Evolutionary conservation across 2,888 invertebrate species (phyloP), one percentile per base, ranked within the genome.

Genomic region (Ptilodon capucinus): DNA sequence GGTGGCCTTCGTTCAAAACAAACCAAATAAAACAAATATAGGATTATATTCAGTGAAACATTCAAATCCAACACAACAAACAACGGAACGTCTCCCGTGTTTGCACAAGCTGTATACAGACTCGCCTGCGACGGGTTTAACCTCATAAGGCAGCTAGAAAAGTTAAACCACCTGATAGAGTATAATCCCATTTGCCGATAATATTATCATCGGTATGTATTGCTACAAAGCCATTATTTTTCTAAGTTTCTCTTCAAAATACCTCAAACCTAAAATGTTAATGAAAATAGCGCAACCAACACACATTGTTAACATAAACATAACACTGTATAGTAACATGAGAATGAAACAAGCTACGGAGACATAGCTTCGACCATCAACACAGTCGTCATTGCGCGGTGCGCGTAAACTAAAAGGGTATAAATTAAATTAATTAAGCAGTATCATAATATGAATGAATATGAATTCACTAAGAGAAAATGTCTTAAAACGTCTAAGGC

Each of bases 1-100:
- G 74, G 64, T 64, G 58, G 52, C 45, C 53, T 47, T 57, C 50
- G 58, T 69, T 59, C 57, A 88, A 89, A 90, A 82, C 69, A 90
- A 87, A 89, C 85, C 81, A 87, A 81, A 79, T 77, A 81, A 84
- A 89, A 90, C 90, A 90, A 90, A 90, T 89, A 89, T 87, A 90
- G 88, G 89, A 90, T 90, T 90, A 90, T 90, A 90, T 90, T 90
- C 83, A 89, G 80, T 83, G 86, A 87, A 89, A 90, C 87, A 86
- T 86, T 88, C 73, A 84, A 86, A 84, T 82, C 85, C 86, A 86
- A 85, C 82, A 81, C 73, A 76, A 77, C 79, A 83, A 81, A 83
- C 84, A 75, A 76, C 71, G 81, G 81, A 74, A 64, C 73, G 71
- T 25, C 60, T 56, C 69, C 81, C 80, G 78, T 71, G 84, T 80